Evolutionary conservation across 2,888 invertebrate genomes (phyloP).

Genomic region (Danaus chrysippus): DNA sequence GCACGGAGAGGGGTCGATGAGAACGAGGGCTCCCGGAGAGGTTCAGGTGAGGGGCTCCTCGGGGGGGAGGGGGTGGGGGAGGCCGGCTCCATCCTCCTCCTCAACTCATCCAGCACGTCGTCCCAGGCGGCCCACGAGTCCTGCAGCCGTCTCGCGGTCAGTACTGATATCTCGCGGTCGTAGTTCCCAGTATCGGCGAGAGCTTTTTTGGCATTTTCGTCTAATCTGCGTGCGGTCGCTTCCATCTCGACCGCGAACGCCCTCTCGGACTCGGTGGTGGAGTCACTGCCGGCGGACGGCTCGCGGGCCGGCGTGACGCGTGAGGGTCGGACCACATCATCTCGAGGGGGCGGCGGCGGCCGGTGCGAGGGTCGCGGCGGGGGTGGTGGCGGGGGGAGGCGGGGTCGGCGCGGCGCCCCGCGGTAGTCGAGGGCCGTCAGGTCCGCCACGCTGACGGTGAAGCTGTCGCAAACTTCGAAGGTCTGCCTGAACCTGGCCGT

Average conservation of each 20-base stretch:
- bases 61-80: constrained; percentile 65
- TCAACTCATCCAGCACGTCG: constrained; percentile 70
- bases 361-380: constrained; percentile 58
- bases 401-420: constrained; percentile 55
- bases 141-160: constrained; percentile 71
- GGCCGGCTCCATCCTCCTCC: constrained; percentile 63
- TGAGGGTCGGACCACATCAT: constrained; percentile 40
- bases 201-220: constrained; percentile 62
- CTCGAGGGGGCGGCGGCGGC: constrained; percentile 58
- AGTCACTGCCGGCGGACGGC: constrained; percentile 70
- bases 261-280: constrained; percentile 70
- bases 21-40: constrained; percentile 67
- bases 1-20: constrained; percentile 81
- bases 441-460: constrained; percentile 81
- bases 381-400: constrained; percentile 63
- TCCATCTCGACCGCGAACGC: constrained; percentile 72
- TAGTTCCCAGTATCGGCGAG: constrained; percentile 76
- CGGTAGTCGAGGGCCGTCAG: constrained; percentile 80
- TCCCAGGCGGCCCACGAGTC: constrained; percentile 76
- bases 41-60: constrained; percentile 64
- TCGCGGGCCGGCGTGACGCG: constrained; percentile 55
- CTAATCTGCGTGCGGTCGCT: constrained; percentile 65
- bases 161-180: constrained; percentile 77
- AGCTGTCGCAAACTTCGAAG: constrained; percentile 69
- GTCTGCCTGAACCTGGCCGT: constrained; percentile 69